Evolutionary conservation across 2,797 vertebrate genomes (phyloP), one percentile per base, ranked within the genome.

Genomic region (Ataeniobius toweri): DNA sequence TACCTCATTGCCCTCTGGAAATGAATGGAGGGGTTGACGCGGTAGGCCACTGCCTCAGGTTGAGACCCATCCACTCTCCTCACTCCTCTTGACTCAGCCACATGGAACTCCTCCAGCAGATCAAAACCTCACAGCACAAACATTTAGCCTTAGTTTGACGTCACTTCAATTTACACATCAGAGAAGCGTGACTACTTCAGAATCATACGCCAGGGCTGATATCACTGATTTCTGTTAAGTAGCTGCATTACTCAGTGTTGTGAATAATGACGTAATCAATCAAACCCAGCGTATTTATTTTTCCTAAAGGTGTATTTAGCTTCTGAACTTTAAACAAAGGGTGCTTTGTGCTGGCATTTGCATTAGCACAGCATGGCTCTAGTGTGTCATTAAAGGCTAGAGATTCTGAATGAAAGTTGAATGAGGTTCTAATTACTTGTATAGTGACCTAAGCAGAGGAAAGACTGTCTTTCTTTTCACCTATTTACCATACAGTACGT

Each of bases 31-130:
- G 94, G 93, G 84, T 95, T 96, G 79, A 96, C 79, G 0, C 92
- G 94, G 77, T 93, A 94, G 51, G 93, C 94, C 85, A 94, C 88
- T 1, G 86, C 85, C 75, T 93, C 80, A 12, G 94, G 94, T 67
- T 91, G 92, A 46, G 94, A 94, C 53, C 96, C 95, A 20, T 95
- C 76, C 75, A 92, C 93, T 86, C 46, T 86, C 80, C 48, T 93
- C 81, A 94, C 92, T 36, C 94, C 93, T 70, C 81, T 91, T 5
- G 85, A 88, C 82, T 91, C 87, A 41, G 92, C 90, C 56, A 96
- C 86, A 46, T 79, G 87, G 67, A 96, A 96, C 89, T 94, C 92
- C 82, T 94, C 91, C 92, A 97, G 88, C 81, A 97, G 86, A 77
- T 95, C 93, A 82, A 96, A 94, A 82, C 92, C 89, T 95, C 46